Conservation (phyloP, 1,140 invertebrate genomes). For the Drosophila kepulauana region DNA sequence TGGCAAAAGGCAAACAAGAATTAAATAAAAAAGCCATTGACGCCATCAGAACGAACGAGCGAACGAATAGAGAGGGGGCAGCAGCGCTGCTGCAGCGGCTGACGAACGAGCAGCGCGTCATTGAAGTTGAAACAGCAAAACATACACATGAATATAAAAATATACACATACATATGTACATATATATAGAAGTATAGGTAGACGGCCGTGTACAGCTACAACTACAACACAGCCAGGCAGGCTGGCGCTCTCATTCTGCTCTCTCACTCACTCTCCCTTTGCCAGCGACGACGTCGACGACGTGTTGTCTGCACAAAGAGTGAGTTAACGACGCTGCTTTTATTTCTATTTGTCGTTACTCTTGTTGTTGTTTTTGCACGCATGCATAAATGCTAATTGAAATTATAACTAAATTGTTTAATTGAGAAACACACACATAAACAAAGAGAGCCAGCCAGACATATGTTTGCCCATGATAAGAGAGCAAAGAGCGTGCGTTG, state of each 20-base stretch:
- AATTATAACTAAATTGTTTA: constrained; percentile 25
- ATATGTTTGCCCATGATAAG: constrained; percentile 19
- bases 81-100: constrained; percentile 39
- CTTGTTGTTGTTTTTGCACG: constrained; percentile 1
- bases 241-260: constrained; percentile 37
- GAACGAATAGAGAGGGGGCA: neutral
- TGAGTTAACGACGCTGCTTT: constrained; percentile 6
- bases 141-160: constrained; percentile 4
- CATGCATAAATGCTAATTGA: constrained; percentile 27
- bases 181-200: constrained; percentile 26
- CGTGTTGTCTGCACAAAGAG: constrained; percentile 34
- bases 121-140: constrained; percentile 36
- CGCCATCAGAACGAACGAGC: constrained; percentile 16
- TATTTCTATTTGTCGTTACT: constrained; percentile 24
- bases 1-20: constrained; percentile 55
- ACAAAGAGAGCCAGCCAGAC: neutral
- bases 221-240: constrained; percentile 19
- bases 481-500: neutral
- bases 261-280: neutral
- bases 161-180: constrained; percentile 6
- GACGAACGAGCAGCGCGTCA: constrained; percentile 31
- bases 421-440: constrained; percentile 11
- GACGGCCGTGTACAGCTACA: constrained; percentile 47
- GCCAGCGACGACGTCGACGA: constrained; percentile 1
- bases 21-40: constrained; percentile 54